Evolutionary conservation across 2,888 invertebrate genomes (phyloP), one percentile per base, ranked within the genome.

Genomic region (Machimus atricapillus): DNA sequence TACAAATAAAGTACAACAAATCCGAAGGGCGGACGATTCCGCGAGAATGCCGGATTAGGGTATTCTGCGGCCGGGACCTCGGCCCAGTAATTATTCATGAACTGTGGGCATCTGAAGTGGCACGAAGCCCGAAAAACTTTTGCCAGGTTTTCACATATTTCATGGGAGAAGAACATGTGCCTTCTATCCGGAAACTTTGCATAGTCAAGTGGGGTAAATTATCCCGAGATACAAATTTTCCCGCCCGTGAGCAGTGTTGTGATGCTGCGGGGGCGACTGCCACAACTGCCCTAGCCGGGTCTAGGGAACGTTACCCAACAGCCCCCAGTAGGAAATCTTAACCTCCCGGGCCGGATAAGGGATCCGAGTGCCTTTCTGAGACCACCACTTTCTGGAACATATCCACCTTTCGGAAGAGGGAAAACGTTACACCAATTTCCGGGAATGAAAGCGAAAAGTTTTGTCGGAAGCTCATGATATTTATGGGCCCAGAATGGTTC

Each of bases 361-460:
- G 43, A 74, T 73, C 46, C 43, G 74, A 74, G 73, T 46, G 73
- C 74, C 74, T 74, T 85, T 74, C 73, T 85, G 66, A 82, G 82
- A 34, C 58, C 82, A 14, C 56, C 27, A 66, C 66, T 66, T 66
- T 40, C 46, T 40, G 85, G 74, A 46, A 85, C 46, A 74, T 43
- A 74, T 73, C 40, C 85, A 85, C 85, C 85, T 85, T 74, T 14
- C 73, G 85, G 85, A 85, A 74, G 85, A 85, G 74, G 74, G 74
- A 74, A n/a, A n/a, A 74, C 73, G 85, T 85, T 85, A 85, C 85
- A 85, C 85, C 85, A 85, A 85, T 85, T 85, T 85, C 85, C 85
- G 74, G 74, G 74, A 85, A 85, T 74, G 85, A 85, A 85, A 85
- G 74, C 85, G 74, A 85, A 85, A 85, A 85, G 43, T 85, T 85